Conservation (phyloP, 2,113 vertebrate genomes). For the Cromileptes altivelis region DNA sequence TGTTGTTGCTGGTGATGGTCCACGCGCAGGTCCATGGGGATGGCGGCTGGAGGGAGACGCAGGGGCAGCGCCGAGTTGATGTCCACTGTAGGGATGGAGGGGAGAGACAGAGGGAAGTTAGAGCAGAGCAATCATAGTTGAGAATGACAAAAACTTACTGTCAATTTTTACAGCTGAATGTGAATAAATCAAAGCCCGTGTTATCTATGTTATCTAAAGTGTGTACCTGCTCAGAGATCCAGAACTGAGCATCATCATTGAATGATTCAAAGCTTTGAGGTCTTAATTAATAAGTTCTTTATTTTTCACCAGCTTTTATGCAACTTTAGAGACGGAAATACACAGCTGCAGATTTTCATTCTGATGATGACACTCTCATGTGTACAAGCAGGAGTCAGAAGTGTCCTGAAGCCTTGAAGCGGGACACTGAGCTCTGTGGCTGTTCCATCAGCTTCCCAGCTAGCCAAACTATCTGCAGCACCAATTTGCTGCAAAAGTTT, state of each 20-base stretch:
- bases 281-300: neutral
- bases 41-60: conserved; percentile 91
- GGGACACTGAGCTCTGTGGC: no score
- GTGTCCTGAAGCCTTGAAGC: no score
- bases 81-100: conserved; percentile 86
- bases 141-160: neutral
- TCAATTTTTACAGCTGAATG: neutral
- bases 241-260: neutral
- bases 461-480: no score
- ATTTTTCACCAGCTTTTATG: neutral
- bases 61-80: conserved; percentile 93
- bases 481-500: no score
- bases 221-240: conserved; percentile 3
- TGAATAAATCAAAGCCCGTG: conserved; percentile 39
- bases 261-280: neutral
- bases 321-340: neutral
- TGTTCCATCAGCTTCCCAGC: no score
- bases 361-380: neutral
- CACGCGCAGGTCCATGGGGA: conserved; percentile 96
- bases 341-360: neutral
- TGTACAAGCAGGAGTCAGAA: no score
- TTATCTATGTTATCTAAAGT: neutral
- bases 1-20: conserved; percentile 89
- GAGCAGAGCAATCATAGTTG: neutral
- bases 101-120: conserved; percentile 1